Base-by-base conservation (phyloP, 2,888 invertebrate species). In the Itoplectis maculator region DNA sequence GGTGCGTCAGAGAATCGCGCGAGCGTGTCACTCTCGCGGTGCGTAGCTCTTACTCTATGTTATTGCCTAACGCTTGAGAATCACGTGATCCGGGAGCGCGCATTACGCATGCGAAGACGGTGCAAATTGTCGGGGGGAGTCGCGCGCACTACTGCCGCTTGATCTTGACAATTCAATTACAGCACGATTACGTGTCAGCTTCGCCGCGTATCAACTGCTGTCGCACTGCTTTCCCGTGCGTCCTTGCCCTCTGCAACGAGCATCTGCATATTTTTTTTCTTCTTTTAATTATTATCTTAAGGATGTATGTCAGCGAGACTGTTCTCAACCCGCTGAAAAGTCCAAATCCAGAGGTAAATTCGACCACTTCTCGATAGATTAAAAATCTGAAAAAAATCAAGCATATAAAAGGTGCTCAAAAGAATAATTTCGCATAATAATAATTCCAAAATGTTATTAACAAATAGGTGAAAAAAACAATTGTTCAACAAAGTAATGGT, bases 111-210 rank as follows among this genome's bases (percentile, higher is more conserved):
- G 40, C 51, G 40, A 65, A 65, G 49, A 63, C 63, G 40, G 49
- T 65, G 63, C 74, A 65, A 74, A 54, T 65, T 65, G 65, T n/a
- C n/a, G 42, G 40, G 54, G 40, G 37, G 40, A 65, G 63, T 29
- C 42, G 37, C 35, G 29, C n/a, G n/a, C n/a, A n/a, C n/a, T n/a
- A n/a, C n/a, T n/a, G 56, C 56, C 56, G 56, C 35, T n/a, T n/a
- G 37, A 63, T 23, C 29, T 37, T n/a, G 45, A 72, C 56, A 61
- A 56, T 56, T 40, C 47, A 72, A 72, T 68, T 68, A 68, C 68
- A 11, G 18, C 18, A 11, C 49, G 18, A 37, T 51, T 49, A 35
- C 68, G 66, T 23, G 66, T 42, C 5, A 9, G 15, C 37, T 65
- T n/a, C 23, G n/a, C 23, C 23, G n/a, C 9, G 65, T 65, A 65